Conservation (phyloP, 2,888 invertebrate species). For the Tetragonula carbonaria region DNA sequence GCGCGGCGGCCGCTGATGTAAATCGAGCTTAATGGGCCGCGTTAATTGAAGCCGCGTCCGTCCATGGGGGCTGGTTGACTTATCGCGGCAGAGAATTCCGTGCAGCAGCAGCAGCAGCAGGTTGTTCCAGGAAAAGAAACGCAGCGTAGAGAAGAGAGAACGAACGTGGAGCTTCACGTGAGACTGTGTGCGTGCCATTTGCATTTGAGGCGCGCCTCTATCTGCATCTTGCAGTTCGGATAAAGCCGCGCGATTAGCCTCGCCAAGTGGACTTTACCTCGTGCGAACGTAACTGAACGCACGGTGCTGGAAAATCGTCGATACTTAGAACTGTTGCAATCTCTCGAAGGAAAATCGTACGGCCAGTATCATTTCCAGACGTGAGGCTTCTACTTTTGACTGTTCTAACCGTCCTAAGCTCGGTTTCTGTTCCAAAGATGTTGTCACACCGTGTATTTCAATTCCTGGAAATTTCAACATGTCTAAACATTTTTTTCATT, state of each 20-base stretch:
- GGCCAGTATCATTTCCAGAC: no score
- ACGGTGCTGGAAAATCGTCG: neutral
- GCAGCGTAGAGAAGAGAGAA: slow-evolving; percentile 16
- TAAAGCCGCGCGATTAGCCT: slow-evolving; percentile 3
- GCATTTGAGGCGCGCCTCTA: slow-evolving; percentile 26
- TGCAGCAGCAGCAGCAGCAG: slow-evolving; percentile 33
- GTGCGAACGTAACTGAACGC: neutral
- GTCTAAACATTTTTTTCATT: no score
- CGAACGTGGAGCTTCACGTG: slow-evolving; percentile 7
- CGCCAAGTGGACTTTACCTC: neutral
- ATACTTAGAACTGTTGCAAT: no score
- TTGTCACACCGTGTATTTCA: no score
- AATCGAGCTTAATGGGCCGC: slow-evolving; percentile 72
- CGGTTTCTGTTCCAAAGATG: no score
- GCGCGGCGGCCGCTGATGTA: slow-evolving; percentile 66
- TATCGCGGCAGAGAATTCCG: slow-evolving; percentile 69
- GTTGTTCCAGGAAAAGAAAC: slow-evolving; percentile 54
- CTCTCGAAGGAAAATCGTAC: no score
- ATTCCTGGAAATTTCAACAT: no score
- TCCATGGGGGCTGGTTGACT: slow-evolving; percentile 58
- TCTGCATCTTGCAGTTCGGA: slow-evolving; percentile 1
- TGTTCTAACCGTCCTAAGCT: no score
- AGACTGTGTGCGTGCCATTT: slow-evolving; percentile 27
- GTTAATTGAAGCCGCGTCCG: slow-evolving; percentile 71
- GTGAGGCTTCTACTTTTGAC: no score